These are phyloP conservation scores for Taurulus bubalis DNA, from an alignment of 2,113 vertebrate species.

Conservation along the genomic window DNA sequence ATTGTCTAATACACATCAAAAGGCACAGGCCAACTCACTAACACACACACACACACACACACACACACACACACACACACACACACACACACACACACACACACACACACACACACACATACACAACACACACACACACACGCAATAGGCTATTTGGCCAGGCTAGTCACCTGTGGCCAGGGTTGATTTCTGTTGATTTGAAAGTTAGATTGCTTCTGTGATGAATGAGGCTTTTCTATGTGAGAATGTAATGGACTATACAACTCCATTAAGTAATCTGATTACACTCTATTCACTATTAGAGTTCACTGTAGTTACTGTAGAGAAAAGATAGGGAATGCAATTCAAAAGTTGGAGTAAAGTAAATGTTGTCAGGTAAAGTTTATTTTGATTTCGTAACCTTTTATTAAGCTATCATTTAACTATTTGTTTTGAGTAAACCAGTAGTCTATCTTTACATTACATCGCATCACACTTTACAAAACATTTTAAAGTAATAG, in stretches of 20 bases:
- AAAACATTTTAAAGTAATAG: constrained; percentile 36
- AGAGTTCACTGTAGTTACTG: not conserved
- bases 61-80: constrained; percentile 32
- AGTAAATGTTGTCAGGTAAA: not conserved
- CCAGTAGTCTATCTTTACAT: not conserved
- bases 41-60: constrained; percentile 27
- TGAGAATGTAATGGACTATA: constrained; percentile 36
- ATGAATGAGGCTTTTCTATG: constrained; percentile 51
- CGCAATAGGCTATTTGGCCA: constrained; percentile 69
- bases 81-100: constrained; percentile 28
- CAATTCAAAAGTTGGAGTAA: not conserved
- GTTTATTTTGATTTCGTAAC: not conserved
- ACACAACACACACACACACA: constrained; percentile 19
- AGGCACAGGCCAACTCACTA: constrained; percentile 6
- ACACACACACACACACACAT: constrained; percentile 25
- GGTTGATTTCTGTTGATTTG: constrained; percentile 71
- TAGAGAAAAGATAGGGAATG: not conserved
- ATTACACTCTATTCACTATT: not conserved
- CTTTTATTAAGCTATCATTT: not conserved
- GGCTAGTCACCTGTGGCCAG: constrained; percentile 75
- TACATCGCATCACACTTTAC: not conserved
- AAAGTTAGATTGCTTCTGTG: constrained; percentile 72
- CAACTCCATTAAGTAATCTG: constrained; percentile 21
- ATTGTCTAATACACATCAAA: constrained; percentile 34
- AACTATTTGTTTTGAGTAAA: not conserved